Evolutionary conservation across 2,797 vertebrate species (phyloP).

Genomic region (Pachyuromys duprasi): DNA sequence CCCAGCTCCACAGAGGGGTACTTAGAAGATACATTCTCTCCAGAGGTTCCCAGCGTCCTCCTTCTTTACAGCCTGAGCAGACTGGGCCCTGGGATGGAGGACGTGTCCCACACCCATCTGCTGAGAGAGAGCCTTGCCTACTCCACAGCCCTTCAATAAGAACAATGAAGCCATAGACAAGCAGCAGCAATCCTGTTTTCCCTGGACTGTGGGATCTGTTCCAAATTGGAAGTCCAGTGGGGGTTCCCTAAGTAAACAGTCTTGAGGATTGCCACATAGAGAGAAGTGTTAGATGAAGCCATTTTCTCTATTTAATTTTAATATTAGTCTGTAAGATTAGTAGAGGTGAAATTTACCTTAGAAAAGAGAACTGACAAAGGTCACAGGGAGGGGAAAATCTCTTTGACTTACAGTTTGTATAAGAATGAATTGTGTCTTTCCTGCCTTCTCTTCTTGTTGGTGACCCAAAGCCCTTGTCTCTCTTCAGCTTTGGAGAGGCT

Average conservation of each 20-base stretch:
- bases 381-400: constrained; percentile 66
- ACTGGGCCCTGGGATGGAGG: constrained; percentile 5
- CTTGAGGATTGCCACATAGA: constrained; percentile 77
- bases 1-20: background rate
- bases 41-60: constrained; percentile 24
- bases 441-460: background rate
- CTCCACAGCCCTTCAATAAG: constrained; percentile 75
- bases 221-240: constrained; percentile 23
- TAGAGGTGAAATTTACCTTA: constrained; percentile 87
- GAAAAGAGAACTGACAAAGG: constrained; percentile 79
- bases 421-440: constrained; percentile 53
- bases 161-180: constrained; percentile 85
- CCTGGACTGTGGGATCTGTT: constrained; percentile 53
- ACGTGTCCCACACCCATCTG: constrained; percentile 9
- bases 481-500: background rate
- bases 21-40: background rate
- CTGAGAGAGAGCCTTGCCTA: constrained; percentile 52
- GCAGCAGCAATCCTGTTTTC: constrained; percentile 75
- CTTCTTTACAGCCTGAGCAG: constrained; percentile 22
- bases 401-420: constrained; percentile 76
- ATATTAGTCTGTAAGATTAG: constrained; percentile 86
- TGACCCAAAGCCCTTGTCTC: background rate
- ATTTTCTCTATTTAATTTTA: constrained; percentile 85
- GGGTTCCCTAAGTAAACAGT: constrained; percentile 76
- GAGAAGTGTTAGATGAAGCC: constrained; percentile 83